Conservation (phyloP, 2,797 vertebrate genomes). For the Intellagama lesueurii region DNA sequence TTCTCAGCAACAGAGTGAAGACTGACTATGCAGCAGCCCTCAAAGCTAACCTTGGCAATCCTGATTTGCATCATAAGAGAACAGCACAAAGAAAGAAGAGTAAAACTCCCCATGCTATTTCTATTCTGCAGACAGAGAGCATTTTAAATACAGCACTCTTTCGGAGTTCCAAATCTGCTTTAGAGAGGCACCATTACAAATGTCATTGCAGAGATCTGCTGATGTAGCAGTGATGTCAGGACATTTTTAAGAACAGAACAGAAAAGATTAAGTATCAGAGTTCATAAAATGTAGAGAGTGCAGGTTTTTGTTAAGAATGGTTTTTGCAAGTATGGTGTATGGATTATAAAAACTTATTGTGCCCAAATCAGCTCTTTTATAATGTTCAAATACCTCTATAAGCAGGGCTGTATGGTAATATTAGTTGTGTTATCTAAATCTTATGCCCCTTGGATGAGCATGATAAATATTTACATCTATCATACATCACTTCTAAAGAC, state of each 20-base stretch:
- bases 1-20: neutral
- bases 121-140: neutral
- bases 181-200: neutral
- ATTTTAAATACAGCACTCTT: neutral
- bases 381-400: neutral
- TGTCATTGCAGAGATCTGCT: neutral
- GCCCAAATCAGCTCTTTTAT: neutral
- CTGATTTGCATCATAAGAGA: constrained; percentile 10
- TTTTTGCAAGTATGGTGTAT: neutral
- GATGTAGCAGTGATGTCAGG: neutral
- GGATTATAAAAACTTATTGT: neutral
- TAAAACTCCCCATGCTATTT: neutral
- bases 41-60: constrained; percentile 1
- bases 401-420: too few species aligned
- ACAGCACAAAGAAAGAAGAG: neutral
- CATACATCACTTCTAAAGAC: neutral
- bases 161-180: neutral
- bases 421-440: neutral
- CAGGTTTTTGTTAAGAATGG: neutral
- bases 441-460: neutral
- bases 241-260: neutral
- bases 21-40: neutral
- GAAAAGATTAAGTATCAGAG: neutral
- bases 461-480: neutral
- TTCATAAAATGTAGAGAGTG: neutral